A percentile compares a stretch with the other conserved stretches of the same genome.
Evolutionary conservation across 2,888 invertebrate genomes (phyloP).

Genomic region (Malachius bipustulatus): DNA sequence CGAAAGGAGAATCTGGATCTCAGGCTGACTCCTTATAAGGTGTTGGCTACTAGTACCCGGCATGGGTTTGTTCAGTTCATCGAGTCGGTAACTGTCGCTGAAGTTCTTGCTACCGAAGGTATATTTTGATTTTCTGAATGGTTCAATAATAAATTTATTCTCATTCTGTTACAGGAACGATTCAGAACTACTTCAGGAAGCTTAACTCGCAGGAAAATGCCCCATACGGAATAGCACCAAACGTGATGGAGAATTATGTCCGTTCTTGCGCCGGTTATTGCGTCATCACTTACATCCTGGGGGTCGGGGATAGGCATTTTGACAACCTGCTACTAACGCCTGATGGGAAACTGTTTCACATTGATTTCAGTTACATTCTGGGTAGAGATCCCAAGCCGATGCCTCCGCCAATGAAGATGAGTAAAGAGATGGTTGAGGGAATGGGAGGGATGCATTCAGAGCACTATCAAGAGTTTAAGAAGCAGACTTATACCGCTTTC

Average conservation of each 20-base stretch:
- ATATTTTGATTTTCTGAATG: slow-evolving; percentile 9
- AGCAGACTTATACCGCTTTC: slow-evolving; percentile 92
- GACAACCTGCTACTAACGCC: slow-evolving; percentile 91
- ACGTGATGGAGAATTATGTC: slow-evolving; percentile 96
- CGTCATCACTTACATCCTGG: slow-evolving; percentile 93
- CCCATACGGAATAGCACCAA: slow-evolving; percentile 81
- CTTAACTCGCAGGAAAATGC: slow-evolving; percentile 79
- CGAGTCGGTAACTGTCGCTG: slow-evolving; percentile 85
- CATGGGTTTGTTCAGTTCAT: slow-evolving; percentile 96
- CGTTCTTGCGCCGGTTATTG: slow-evolving; percentile 95
- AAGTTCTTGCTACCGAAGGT: slow-evolving; percentile 76
- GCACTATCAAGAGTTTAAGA: slow-evolving; percentile 87
- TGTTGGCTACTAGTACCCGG: slow-evolving; percentile 88
- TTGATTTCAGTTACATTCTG: slow-evolving; percentile 95
- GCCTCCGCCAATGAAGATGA: slow-evolving; percentile 98
- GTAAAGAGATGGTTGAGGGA: slow-evolving; percentile 98
- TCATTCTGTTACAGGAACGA: slow-evolving; percentile 62
- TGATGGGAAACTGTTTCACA: slow-evolving; percentile 86
- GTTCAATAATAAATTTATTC: neutral
- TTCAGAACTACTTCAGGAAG: slow-evolving; percentile 86
- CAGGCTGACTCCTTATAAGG: slow-evolving; percentile 89
- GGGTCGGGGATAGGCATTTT: slow-evolving; percentile 94
- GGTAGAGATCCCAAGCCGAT: slow-evolving; percentile 97
- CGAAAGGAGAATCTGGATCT: slow-evolving; percentile 91
- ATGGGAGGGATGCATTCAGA: slow-evolving; percentile 88